A percentile compares a stretch with the other conserved stretches of the same genome.
Evolutionary conservation across 1,140 invertebrate genomes (phyloP).

Genomic region (Drosophila seguyi): DNA sequence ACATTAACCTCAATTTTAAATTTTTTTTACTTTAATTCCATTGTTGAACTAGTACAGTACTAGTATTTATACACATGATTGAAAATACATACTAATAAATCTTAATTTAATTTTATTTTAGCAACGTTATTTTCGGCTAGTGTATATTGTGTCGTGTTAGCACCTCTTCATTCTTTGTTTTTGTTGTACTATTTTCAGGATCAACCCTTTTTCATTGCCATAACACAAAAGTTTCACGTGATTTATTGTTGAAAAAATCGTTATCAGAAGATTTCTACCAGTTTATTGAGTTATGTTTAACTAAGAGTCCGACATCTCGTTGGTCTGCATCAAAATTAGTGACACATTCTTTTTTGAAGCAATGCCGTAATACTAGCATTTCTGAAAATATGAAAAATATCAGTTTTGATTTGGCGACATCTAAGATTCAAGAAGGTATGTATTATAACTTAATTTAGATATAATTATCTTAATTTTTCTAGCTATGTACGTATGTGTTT

Average conservation of each 20-base stretch:
- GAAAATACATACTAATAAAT: no score
- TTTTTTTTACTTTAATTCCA: no score
- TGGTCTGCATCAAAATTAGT: conserved; percentile 89
- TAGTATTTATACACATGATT: no score
- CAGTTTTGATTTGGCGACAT: not conserved
- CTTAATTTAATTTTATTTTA: no score
- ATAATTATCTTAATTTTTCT: not conserved
- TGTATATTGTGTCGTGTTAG: no score
- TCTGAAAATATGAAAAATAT: conserved; percentile 49
- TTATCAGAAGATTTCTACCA: conserved; percentile 92
- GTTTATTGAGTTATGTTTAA: conserved; percentile 89
- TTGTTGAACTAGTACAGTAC: no score
- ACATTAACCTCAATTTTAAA: no score
- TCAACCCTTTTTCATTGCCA: conserved; percentile 40
- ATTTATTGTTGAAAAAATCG: conserved; percentile 83
- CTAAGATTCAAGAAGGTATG: conserved; percentile 3
- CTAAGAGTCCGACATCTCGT: conserved; percentile 87
- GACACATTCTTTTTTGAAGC: conserved; percentile 91
- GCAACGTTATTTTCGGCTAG: no score
- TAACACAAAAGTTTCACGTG: not conserved
- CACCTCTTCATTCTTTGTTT: not conserved
- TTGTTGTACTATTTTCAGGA: conserved; percentile 34
- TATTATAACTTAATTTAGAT: not conserved
- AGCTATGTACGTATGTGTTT: no score
- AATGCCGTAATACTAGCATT: conserved; percentile 82